These are phyloP conservation scores for Oryzias javanicus DNA, from an alignment of 2,113 vertebrate genomes.

Conservation along the genomic window DNA sequence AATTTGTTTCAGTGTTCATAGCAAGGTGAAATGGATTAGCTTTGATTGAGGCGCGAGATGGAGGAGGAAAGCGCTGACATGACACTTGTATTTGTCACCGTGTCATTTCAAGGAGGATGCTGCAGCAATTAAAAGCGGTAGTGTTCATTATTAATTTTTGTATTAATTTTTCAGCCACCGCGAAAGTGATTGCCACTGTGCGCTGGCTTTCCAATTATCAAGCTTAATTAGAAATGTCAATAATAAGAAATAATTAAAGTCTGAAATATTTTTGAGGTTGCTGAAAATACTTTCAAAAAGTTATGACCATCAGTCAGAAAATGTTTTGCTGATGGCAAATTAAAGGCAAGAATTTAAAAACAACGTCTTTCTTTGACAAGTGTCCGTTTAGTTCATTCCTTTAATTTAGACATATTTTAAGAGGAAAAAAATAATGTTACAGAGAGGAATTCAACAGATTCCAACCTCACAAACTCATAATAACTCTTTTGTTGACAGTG, in stretches of 20 bases:
- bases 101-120: conserved; percentile 77
- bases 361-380: too few relatives aligned
- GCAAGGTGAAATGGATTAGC: conserved; percentile 74
- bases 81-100: conserved; percentile 79
- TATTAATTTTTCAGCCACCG: conserved; percentile 76
- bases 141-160: conserved; percentile 81
- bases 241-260: conserved; percentile 81
- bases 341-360: conserved; percentile 35
- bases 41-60: conserved; percentile 77
- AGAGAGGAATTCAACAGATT: too few relatives aligned
- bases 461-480: too few relatives aligned
- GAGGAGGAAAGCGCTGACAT: conserved; percentile 73
- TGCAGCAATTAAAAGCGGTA: conserved; percentile 76
- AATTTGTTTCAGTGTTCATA: conserved; percentile 72
- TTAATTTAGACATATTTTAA: too few relatives aligned
- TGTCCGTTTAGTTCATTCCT: too few relatives aligned
- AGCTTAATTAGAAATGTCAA: conserved; percentile 82
- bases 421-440: too few relatives aligned
- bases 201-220: conserved; percentile 78
- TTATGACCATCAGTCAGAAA: conserved; percentile 60
- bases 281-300: conserved; percentile 65
- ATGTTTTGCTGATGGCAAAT: conserved; percentile 56
- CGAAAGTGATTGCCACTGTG: conserved; percentile 71
- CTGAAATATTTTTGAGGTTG: conserved; percentile 71
- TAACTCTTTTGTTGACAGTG: too few relatives aligned